Base-by-base conservation (phyloP, 2,888 invertebrate species). In the Pandemis heparana region DNA sequence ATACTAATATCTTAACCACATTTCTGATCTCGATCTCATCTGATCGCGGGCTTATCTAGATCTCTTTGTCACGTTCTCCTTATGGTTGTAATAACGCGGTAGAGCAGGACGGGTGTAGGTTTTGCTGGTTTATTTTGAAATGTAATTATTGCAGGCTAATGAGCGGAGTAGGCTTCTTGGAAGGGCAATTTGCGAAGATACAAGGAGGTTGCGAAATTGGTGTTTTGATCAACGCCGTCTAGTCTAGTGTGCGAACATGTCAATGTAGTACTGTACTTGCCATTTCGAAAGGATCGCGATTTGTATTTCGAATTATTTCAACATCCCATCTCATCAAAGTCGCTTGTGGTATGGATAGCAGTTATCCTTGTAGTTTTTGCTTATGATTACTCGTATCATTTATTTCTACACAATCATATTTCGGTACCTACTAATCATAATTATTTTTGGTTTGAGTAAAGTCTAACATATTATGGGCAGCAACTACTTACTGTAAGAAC, bases 21-120 rank as follows among this genome's bases (percentile, higher is more conserved):
- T 83, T 71, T 85, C 84, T 86, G 89, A 91, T 92, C 87, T 84
- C 82, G 87, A 92, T 92, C 87, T 85, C 85, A 88, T 89, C 90
- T 87, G 86, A 89, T 87, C 86, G 72, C 70, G 66, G 62, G 65
- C 76, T 85, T 89, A 91, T 90, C 90, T 87, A 85, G 89, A 91
- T 92, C 86, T 79, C 71, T 85, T 86, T 88, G 85, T 90, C 89
- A 86, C 88, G 87, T 84, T 87, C 84, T 81, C 79, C 82, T 77
- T 78, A 81, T 79, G 76, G 77, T 67, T 72, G 72, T 71, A 64
- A 75, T 70, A 76, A 75, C 81, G 75, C 71, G 83, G 76, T 77
- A 79, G 87, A 91, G 78, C 78, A 81, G 80, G 88, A 90, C 77
- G 77, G 83, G 79, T 75, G 79, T 77, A 81, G 79, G 79, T 82